Evolutionary conservation across 2,888 invertebrate genomes (phyloP), one percentile per base, ranked within the genome.

Genomic region (Stegophylla sp.): DNA sequence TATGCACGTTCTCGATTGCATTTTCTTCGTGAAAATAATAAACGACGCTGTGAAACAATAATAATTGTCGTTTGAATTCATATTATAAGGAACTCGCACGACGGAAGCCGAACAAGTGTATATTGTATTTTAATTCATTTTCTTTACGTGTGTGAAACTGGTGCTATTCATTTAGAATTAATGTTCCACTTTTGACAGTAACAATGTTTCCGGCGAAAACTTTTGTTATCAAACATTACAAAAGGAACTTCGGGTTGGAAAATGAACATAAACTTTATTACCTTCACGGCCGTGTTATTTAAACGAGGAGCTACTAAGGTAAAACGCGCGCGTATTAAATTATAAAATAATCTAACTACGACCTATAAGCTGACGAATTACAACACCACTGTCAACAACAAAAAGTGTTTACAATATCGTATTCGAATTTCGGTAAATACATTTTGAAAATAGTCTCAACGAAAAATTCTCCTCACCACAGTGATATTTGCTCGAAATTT

Each of bases 251-350:
- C 9, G 28, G 17, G 66, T n/a, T 10, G n/a, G 23, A 26, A 34
- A 53, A 66, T 53, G 41, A 53, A n/a, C 51, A 76, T 17, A 75
- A 64, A 53, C 66, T 56, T 56, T 45, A 73, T 51, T 51, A 63
- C 51, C 34, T 63, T 45, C 28, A 53, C 15, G 41, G 41, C 43
- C 9, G 3, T 34, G 23, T 63, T 73, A 45, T 61, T 63, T 20
- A 34, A 73, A 43, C n/a, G 43, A 73, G n/a, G 26, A 59, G 12
- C 41, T 45, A 13, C 59, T 13, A 17, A 26, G n/a, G 72, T 59
- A 72, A 17, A 56, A 59, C 43, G 23, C 72, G 15, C 15, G 12
- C n/a, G 12, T 23, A 23, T 20, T 12, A 15, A n/a, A n/a, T n/a
- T 64, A 23, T 4, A 20, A 12, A 64, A 1, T 41, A 45, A 43